Evolutionary conservation across 2,797 vertebrate species (phyloP), one percentile per base, ranked within the genome.

Genomic region (Sylvia borin): DNA sequence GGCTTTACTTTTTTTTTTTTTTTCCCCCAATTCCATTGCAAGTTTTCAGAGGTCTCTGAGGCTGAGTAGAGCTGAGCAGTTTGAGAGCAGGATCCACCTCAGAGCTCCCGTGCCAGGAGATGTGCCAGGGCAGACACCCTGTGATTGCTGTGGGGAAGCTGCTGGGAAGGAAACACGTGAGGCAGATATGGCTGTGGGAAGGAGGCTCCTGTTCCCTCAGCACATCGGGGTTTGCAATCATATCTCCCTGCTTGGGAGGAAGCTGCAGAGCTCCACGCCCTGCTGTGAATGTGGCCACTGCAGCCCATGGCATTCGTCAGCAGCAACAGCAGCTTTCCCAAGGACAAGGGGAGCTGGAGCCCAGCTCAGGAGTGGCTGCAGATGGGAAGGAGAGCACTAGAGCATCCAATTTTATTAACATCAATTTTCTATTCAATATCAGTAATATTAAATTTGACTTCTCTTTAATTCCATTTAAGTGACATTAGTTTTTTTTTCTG

Each of bases 161-260:
- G 43, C 58, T 75, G 53, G 78, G 81, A 48, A 94, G 92, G 89
- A 94, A 93, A 83, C 86, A 80, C 65, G 42, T 20, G 13, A 90
- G 47, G 66, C n/a, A 54, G 61, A 83, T 72, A 88, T 1, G 54
- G 40, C 48, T 50, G 16, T 16, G 66, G 53, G 75, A 66, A 54
- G 62, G 77, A 85, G 15, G 51, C 34, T 93, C 78, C 78, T 9
- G 11, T 42, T 64, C 61, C 70, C 55, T 71, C 17, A 47, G 75
- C 72, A 55, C 76, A 24, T 26, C 83, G 0, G 1, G 62, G 55
- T 88, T 91, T 60, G 76, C 89, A 91, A 57, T 96, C 89, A n/a
- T 76, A 70, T 94, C 93, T 92, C 57, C 32, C 38, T 10, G 15
- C 11, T 60, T 43, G 43, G 40, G 66, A 86, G 95, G 92, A 95